These are phyloP conservation scores for Plumapathes pennacea DNA, from an alignment of 92 coral and sea anemone genomes.

Conservation along the genomic window DNA sequence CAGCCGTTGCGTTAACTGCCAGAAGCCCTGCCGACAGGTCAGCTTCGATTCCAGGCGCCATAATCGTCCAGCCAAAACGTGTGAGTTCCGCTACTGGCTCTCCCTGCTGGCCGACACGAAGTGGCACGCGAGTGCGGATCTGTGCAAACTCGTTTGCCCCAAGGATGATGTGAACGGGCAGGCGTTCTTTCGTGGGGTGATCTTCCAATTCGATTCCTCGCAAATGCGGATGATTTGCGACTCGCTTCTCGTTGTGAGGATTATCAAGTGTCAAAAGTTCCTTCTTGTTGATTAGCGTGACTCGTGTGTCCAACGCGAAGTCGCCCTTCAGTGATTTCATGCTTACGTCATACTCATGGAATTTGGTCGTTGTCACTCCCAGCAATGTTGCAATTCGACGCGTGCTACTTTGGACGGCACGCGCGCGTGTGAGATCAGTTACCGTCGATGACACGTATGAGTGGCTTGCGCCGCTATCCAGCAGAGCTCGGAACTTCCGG, in stretches of 20 bases:
- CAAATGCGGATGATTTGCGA: slow-evolving; percentile 5
- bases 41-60: slow-evolving; percentile 19
- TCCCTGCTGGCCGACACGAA: slow-evolving; percentile 12
- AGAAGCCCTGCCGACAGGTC: slow-evolving; percentile 6
- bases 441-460: slow-evolving; percentile 16
- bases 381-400: slow-evolving; percentile 19
- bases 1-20: slow-evolving; percentile 14
- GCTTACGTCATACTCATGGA: not conserved
- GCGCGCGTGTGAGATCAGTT: not conserved
- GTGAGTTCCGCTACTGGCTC: slow-evolving; percentile 29
- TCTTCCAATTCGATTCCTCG: slow-evolving; percentile 16
- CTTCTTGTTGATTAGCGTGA: slow-evolving; percentile 5
- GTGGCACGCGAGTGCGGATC: slow-evolving; percentile 6
- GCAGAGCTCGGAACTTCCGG: slow-evolving; percentile 27
- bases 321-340: not conserved
- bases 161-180: slow-evolving; percentile 2
- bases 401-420: slow-evolving; percentile 2
- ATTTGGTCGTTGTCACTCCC: slow-evolving; percentile 6
- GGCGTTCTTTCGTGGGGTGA: not conserved
- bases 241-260: slow-evolving; percentile 8
- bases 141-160: slow-evolving; percentile 10
- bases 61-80: slow-evolving; percentile 25
- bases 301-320: not conserved
- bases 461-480: slow-evolving; percentile 44
- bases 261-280: slow-evolving; percentile 23